Conservation (phyloP, 2,797 vertebrate genomes). For the Tolypeutes matacus region DNA sequence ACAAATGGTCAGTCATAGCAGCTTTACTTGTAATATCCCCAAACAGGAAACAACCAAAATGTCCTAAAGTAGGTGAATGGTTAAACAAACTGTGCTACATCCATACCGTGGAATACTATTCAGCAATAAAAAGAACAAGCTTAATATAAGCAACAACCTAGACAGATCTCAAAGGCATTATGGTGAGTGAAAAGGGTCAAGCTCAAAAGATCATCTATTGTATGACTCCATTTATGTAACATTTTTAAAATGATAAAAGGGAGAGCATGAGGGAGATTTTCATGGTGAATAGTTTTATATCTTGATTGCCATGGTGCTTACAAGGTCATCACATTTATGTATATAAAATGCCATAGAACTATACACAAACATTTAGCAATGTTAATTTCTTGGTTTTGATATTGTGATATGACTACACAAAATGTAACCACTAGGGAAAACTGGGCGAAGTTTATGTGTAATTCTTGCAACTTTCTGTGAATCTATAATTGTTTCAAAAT, state of each 20-base stretch:
- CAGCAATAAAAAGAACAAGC: slow-evolving; percentile 4
- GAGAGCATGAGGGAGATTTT: neutral
- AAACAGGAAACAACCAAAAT: neutral
- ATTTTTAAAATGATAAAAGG: neutral
- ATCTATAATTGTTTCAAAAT: slow-evolving; percentile 32
- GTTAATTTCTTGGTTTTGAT: neutral
- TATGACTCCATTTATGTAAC: neutral
- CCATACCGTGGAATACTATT: neutral
- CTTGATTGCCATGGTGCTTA: neutral
- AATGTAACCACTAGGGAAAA: neutral
- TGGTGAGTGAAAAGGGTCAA: neutral
- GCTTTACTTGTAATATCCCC: slow-evolving; percentile 18
- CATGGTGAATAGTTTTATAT: neutral
- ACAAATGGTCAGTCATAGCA: slow-evolving; percentile 2
- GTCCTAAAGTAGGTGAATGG: neutral
- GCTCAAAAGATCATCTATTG: neutral
- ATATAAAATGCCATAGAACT: neutral
- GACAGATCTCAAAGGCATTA: neutral
- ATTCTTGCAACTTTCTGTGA: neutral
- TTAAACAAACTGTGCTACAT: neutral
- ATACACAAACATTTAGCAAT: neutral
- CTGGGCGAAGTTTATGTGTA: neutral
- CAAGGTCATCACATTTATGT: neutral
- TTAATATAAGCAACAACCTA: neutral
- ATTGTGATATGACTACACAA: neutral